Evolutionary conservation across 1,140 invertebrate species (phyloP).

Genomic region (Arctopsyche grandis): DNA sequence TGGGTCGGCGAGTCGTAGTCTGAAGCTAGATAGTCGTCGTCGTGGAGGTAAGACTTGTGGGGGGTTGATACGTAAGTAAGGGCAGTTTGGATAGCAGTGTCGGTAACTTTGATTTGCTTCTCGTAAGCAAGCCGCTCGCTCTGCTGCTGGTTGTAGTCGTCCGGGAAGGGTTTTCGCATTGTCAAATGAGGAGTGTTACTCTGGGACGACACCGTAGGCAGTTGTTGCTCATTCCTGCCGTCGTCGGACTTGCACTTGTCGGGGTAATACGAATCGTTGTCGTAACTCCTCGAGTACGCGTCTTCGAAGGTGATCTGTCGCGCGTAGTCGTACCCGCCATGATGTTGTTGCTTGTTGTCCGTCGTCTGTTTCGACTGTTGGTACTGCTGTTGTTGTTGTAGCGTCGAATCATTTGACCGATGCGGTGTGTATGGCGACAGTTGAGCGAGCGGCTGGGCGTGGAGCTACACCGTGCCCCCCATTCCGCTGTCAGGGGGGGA

Average conservation of each 20-base stretch:
- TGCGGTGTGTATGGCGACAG: not conserved
- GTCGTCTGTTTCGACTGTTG: not conserved
- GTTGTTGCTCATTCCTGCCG: not conserved
- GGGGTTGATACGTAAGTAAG: slow-evolving; percentile 42
- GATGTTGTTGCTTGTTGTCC: not conserved
- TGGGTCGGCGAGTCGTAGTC: slow-evolving; percentile 30
- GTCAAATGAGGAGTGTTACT: slow-evolving; percentile 39
- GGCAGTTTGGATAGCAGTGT: slow-evolving; percentile 42
- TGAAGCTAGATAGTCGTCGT: slow-evolving; percentile 21
- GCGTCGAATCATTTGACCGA: not conserved
- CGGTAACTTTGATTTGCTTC: slow-evolving; percentile 27
- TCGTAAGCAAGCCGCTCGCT: not conserved
- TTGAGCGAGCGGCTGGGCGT: slow-evolving; percentile 34
- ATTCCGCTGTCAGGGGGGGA: slow-evolving; percentile 43
- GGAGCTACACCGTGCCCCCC: slow-evolving; percentile 48
- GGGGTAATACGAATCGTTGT: not conserved
- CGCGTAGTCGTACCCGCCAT: not conserved
- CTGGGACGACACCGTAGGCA: slow-evolving; percentile 28
- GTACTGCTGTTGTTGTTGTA: not conserved
- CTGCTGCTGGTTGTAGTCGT: not conserved
- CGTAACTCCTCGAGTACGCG: not conserved
- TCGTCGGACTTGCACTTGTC: not conserved
- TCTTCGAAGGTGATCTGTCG: slow-evolving; percentile 6
- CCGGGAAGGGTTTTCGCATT: slow-evolving; percentile 21
- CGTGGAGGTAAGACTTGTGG: slow-evolving; percentile 30